phyloP scores from a whole-genome alignment of 37 sponge, comb jelly and placozoan genomes.

The Ephydatia muelleri region DNA sequence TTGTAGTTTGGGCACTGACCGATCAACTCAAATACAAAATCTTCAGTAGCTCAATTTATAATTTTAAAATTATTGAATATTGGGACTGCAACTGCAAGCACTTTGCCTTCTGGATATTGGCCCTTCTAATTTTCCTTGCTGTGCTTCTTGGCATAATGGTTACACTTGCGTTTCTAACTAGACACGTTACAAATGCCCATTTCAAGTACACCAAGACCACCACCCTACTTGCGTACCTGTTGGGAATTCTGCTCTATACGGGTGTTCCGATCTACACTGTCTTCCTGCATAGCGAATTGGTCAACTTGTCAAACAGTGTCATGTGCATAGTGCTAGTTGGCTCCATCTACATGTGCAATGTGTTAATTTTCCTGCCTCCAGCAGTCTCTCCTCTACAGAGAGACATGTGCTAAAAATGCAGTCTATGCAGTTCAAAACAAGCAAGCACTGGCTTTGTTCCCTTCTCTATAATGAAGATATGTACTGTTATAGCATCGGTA shows the following conservation, averaged over 20 bases:
- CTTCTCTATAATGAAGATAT: neutral
- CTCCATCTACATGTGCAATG: neutral
- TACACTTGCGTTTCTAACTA: neutral
- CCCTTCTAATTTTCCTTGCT: neutral
- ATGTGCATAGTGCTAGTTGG: neutral
- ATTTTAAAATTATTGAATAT: neutral
- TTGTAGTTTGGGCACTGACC: neutral
- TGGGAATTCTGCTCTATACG: neutral
- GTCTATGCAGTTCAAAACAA: neutral
- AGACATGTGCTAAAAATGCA: neutral
- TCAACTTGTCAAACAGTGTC: neutral
- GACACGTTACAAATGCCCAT: neutral
- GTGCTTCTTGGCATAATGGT: neutral
- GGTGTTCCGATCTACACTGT: neutral
- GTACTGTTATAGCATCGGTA: no score
- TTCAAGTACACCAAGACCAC: neutral
- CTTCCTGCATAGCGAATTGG: neutral
- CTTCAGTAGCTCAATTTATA: neutral
- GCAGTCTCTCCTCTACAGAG: neutral
- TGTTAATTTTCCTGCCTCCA: neutral
- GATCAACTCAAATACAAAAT: neutral
- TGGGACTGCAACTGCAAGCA: neutral
- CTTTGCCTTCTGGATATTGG: neutral
- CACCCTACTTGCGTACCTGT: neutral
- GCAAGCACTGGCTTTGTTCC: neutral